A percentile compares a stretch with the other conserved stretches of the same genome.
phyloP scores from a whole-genome alignment of 2,888 invertebrate genomes.

The Cosmopolites sordidus region DNA sequence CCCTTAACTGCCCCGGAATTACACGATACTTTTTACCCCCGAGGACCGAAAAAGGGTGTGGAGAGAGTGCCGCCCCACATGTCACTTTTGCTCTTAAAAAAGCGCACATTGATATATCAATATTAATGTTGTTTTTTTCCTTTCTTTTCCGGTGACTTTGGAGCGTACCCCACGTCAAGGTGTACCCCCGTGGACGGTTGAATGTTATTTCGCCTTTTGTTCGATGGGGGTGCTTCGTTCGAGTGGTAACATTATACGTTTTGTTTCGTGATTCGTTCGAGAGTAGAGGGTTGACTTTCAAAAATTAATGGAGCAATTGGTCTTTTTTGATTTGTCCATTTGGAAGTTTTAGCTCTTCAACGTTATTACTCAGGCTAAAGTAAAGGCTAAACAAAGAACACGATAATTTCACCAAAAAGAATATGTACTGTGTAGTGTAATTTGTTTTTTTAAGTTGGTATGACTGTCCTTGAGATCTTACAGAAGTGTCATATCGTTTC shows the following conservation, averaged over 20 bases:
- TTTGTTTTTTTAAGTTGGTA: too few species aligned
- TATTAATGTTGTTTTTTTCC: constrained; percentile 35
- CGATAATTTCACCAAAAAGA: too few species aligned
- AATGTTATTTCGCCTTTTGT: constrained; percentile 8
- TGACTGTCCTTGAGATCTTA: too few species aligned
- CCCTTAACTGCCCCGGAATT: constrained; percentile 32
- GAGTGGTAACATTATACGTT: constrained; percentile 18
- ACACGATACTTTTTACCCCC: constrained; percentile 36
- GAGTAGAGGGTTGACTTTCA: not conserved
- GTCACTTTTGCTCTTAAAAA: constrained; percentile 32
- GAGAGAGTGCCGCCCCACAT: constrained; percentile 29
- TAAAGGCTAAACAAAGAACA: too few species aligned
- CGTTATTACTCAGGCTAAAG: too few species aligned
- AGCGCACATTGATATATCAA: constrained; percentile 41
- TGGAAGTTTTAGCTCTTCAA: too few species aligned
- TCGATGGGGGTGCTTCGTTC: not conserved
- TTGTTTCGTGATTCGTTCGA: not conserved
- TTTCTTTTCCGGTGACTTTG: constrained; percentile 22
- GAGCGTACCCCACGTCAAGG: constrained; percentile 5
- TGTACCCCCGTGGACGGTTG: constrained; percentile 10
- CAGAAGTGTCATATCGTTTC: too few species aligned
- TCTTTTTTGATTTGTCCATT: too few species aligned
- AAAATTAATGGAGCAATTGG: too few species aligned
- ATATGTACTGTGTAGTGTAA: too few species aligned
- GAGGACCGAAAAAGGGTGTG: constrained; percentile 30